phyloP scores from a whole-genome alignment of 1,140 invertebrate species.

The Drosophila kohkoa region DNA sequence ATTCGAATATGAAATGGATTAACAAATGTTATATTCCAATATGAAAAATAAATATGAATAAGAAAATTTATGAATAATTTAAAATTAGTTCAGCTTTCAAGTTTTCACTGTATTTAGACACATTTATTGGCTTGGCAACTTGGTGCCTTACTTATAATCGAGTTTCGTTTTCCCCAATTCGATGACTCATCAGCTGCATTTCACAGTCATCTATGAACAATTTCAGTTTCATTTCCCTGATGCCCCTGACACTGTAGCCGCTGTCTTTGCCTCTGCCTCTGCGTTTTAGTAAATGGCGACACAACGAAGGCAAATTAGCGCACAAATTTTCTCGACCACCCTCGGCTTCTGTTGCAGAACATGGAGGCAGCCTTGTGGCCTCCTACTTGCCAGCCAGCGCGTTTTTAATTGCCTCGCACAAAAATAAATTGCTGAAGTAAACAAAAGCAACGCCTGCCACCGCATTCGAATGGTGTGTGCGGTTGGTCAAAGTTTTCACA shows the following conservation, averaged over 20 bases:
- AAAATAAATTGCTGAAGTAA: conserved; percentile 71
- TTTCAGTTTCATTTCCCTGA: conserved; percentile 2
- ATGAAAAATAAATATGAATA: no score
- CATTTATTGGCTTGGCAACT: conserved; percentile 6
- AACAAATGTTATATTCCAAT: neutral
- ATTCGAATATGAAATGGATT: neutral
- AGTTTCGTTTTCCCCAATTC: conserved; percentile 56
- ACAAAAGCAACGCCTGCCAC: conserved; percentile 40
- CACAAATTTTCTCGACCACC: conserved; percentile 52
- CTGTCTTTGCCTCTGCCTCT: conserved; percentile 32
- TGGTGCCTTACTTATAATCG: conserved; percentile 44
- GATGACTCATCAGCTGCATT: conserved; percentile 61
- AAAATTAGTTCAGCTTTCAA: neutral
- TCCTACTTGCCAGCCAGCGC: conserved; percentile 53
- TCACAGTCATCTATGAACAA: conserved; percentile 55
- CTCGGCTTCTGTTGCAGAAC: conserved; percentile 30
- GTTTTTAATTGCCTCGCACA: conserved; percentile 54
- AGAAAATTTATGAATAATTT: neutral
- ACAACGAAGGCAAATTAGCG: conserved; percentile 61
- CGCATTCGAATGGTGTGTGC: conserved; percentile 16
- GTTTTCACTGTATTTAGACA: conserved; percentile 7
- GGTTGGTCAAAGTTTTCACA: conserved; percentile 29
- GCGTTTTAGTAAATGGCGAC: conserved; percentile 24
- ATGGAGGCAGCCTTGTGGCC: conserved; percentile 42
- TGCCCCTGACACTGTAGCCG: neutral